Conservation (phyloP, 2,888 invertebrate species). For the Parochlus steinenii region DNA sequence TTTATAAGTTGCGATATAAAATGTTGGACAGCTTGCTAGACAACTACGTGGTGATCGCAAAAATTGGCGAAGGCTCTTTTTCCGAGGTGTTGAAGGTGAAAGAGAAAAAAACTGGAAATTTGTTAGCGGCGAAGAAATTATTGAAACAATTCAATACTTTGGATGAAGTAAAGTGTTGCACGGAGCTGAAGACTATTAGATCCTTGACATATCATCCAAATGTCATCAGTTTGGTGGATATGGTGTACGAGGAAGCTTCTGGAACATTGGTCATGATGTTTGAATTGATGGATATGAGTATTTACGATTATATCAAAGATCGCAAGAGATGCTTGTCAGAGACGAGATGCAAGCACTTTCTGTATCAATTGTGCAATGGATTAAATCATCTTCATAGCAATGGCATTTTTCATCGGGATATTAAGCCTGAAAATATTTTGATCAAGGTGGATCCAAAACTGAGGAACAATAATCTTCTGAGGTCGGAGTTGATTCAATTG, state of each 20-base stretch:
- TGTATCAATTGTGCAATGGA: constrained; percentile 43
- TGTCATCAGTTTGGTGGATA: constrained; percentile 42
- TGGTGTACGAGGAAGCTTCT: constrained; percentile 39
- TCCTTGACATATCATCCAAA: constrained; percentile 42
- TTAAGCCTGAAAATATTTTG: constrained; percentile 55
- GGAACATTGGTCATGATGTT: constrained; percentile 44
- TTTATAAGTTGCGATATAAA: too few relatives aligned
- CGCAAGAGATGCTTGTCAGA: constrained; percentile 35
- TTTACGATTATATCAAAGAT: constrained; percentile 43
- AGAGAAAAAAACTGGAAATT: constrained; percentile 34
- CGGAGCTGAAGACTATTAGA: constrained; percentile 43
- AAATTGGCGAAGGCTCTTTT: constrained; percentile 54
- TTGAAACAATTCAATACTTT: constrained; percentile 22
- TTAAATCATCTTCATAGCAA: constrained; percentile 43
- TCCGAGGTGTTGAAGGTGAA: constrained; percentile 51
- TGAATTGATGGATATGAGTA: constrained; percentile 52
- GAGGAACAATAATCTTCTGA: constrained; percentile 5
- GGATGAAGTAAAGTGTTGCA: constrained; percentile 32
- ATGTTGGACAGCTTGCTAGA: neutral
- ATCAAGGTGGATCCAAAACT: constrained; percentile 32
- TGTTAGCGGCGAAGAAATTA: constrained; percentile 44
- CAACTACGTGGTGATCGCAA: constrained; percentile 39
- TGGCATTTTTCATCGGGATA: constrained; percentile 47
- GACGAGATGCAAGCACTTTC: constrained; percentile 35
- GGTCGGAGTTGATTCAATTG: constrained; percentile 16